Evolutionary conservation across 30 jellyfish, hydroid and myxozoan genomes (phyloP), one percentile per base, ranked within the genome.

Genomic region (Aurelia coerulea): DNA sequence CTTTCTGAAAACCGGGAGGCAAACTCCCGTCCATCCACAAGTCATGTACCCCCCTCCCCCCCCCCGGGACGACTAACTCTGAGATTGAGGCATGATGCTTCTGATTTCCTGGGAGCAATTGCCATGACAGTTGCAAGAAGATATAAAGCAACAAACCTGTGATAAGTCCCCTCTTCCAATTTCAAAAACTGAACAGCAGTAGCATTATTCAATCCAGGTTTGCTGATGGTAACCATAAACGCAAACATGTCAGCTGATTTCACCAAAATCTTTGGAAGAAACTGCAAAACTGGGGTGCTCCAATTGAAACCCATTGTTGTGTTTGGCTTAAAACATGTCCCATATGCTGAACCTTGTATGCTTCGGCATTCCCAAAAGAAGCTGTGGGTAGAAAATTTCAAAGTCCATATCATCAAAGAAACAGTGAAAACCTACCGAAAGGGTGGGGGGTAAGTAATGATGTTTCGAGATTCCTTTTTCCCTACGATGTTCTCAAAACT

Each of bases 301-400:
- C 85, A 70, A 63, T 69, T 87, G 31, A 87, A 41, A 17, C 85
- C 90, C n/a, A 33, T 16, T 1, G 86, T 53, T 68, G 89, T 32
- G 54, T 68, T 67, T 12, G 89, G 74, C 19, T 68, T 76, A 73
- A 87, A 87, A 46, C 96, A 87, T 31, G 77, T 50, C 4, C 68
- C 81, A 32, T 75, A 41, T 52, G 65, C 70, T 52, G 56, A 18
- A 6, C 58, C 49, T 31, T 52, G 33, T 32, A 77, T 56, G 53
- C 89, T 78, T 37, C 71, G 77, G 53, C 96, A 87, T 2, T 33
- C 66, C 96, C 96, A 87, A 10, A 12, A n/a, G 73, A 60, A 87
- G 69, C 96, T 87, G 83, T 46, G 2, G 2, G 56, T 13, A 46
- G 56, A 4, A 46, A 46, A 5, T 46, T 46, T 46, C 56, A 46